Conservation (phyloP, 2,797 vertebrate species). For the Melanotaenia parkinsoni region DNA sequence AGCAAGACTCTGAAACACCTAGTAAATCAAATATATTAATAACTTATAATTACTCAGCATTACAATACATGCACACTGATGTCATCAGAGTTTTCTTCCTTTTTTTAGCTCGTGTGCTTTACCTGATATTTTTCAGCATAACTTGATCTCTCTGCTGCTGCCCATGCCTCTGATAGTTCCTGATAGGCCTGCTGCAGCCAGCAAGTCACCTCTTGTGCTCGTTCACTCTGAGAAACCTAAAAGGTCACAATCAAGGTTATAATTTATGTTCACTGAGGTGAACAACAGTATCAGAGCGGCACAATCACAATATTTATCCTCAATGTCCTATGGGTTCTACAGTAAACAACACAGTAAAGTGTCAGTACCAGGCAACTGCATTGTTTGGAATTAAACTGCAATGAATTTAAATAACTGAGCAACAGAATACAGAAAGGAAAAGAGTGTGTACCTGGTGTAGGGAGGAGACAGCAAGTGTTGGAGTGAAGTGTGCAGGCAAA, state of each 20-base stretch:
- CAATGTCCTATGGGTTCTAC: not conserved
- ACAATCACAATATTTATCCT: not conserved
- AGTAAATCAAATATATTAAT: not conserved
- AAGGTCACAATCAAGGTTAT: not conserved
- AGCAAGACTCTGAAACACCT: slow-evolving; percentile 81
- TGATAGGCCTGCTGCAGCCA: slow-evolving; percentile 84
- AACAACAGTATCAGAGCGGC: not conserved
- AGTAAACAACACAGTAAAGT: not conserved
- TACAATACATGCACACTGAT: not conserved
- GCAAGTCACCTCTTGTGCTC: slow-evolving; percentile 75
- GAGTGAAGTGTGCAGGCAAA: slow-evolving; percentile 63
- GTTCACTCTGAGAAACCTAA: slow-evolving; percentile 70
- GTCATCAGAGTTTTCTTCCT: not conserved
- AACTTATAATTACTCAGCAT: not conserved
- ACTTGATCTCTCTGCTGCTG: slow-evolving; percentile 72
- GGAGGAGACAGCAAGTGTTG: slow-evolving; percentile 69
- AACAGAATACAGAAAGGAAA: not conserved
- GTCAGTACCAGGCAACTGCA: not conserved
- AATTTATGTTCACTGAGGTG: not conserved
- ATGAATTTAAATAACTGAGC: not conserved
- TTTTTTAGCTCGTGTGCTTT: slow-evolving; percentile 32
- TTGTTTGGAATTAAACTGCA: not conserved
- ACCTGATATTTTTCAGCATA: slow-evolving; percentile 85
- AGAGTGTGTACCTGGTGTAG: slow-evolving; percentile 65
- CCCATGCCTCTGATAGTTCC: slow-evolving; percentile 78